Percentiles rank a stretch among this genome's conserved stretches.
Evolutionary conservation across 2,797 vertebrate species (phyloP).

Genomic region (Lepilemur ruficaudatus): DNA sequence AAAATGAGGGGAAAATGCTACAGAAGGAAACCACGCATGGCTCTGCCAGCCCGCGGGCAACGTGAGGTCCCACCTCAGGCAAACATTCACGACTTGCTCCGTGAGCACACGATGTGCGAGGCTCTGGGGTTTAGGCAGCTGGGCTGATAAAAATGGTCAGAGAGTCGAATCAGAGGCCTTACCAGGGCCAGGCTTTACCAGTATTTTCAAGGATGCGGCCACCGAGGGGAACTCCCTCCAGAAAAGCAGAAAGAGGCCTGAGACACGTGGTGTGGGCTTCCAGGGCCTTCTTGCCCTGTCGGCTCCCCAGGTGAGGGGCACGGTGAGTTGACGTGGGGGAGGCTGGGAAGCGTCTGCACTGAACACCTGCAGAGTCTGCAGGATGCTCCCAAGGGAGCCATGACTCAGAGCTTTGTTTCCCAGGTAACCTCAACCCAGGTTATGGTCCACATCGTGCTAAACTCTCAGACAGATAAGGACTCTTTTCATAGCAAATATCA

Average conservation of each 20-base stretch:
- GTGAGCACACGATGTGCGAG: not conserved
- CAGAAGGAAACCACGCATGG: not conserved
- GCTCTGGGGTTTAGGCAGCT: no score
- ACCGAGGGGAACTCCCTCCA: not conserved
- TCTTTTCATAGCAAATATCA: not conserved
- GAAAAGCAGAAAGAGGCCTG: no score
- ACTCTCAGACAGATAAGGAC: not conserved
- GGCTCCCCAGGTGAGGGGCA: accelerated
- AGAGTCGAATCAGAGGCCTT: not conserved
- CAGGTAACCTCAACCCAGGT: not conserved
- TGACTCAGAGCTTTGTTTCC: not conserved
- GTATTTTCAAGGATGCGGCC: not conserved
- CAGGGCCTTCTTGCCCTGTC: not conserved
- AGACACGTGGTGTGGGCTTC: accelerated
- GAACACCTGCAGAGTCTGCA: accelerated
- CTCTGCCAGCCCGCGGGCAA: not conserved
- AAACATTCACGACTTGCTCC: not conserved
- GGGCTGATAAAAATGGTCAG: not conserved
- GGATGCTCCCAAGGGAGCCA: not conserved
- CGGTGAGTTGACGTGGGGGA: not conserved
- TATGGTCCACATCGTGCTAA: not conserved
- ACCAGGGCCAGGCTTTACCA: not conserved
- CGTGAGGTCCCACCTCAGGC: accelerated
- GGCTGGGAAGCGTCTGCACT: no score
- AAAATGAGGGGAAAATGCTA: not conserved